phyloP scores from a whole-genome alignment of 2,113 vertebrate species.

The Dromaius novaehollandiae region DNA sequence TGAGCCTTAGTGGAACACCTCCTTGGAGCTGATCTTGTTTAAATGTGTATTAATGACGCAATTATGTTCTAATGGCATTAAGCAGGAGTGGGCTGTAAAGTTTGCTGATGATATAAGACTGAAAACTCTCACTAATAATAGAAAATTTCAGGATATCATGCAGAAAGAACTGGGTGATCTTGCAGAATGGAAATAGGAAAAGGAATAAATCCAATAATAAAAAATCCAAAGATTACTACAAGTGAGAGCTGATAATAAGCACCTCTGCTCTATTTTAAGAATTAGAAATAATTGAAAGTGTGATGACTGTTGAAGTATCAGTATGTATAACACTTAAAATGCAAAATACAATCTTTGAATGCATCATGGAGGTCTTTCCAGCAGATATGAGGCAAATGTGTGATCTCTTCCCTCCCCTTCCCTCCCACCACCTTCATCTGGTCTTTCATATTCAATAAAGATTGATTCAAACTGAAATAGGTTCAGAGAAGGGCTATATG shows the following conservation, averaged over 20 bases:
- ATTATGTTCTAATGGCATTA: conserved; percentile 4
- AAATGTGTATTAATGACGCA: conserved; percentile 21
- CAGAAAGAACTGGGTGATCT: not conserved
- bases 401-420: not conserved
- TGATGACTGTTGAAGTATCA: not conserved
- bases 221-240: not conserved
- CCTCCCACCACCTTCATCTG: not conserved
- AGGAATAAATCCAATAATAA: not conserved
- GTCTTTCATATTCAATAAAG: not conserved
- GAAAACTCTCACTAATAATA: not conserved
- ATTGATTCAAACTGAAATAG: not conserved
- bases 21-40: not conserved
- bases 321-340: not conserved
- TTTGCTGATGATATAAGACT: not conserved
- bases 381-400: not conserved
- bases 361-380: not conserved
- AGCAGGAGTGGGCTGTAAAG: not conserved
- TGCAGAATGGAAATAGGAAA: not conserved
- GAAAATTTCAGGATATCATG: not conserved
- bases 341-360: not conserved
- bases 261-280: not conserved
- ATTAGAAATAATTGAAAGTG: not conserved
- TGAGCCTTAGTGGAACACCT: not conserved
- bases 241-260: not conserved
- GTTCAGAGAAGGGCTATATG: not conserved